phyloP scores from a whole-genome alignment of 2,888 invertebrate genomes.

The Philonicus albiceps region DNA sequence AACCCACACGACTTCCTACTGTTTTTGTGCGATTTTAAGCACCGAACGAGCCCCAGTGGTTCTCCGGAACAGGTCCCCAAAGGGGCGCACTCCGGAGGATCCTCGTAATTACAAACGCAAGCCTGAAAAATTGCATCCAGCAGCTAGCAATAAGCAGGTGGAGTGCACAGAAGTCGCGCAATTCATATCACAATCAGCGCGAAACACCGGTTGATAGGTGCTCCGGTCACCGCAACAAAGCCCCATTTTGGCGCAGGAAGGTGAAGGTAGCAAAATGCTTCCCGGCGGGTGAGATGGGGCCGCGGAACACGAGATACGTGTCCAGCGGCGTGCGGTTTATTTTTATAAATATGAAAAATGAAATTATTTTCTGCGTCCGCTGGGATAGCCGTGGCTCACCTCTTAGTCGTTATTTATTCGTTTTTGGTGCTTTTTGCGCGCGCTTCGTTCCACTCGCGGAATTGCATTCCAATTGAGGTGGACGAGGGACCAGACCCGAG shows the following conservation, averaged over 20 bases:
- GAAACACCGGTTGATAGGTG: slow-evolving; percentile 29
- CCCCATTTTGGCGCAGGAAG: neutral
- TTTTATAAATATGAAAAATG: slow-evolving; percentile 33
- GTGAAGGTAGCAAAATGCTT: neutral
- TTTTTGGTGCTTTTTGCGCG: slow-evolving; percentile 4
- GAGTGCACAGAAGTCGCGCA: slow-evolving; percentile 39
- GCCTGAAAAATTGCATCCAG: slow-evolving; percentile 26
- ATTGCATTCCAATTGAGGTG: slow-evolving; percentile 28
- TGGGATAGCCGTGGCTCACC: neutral
- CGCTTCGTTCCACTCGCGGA: slow-evolving; percentile 27
- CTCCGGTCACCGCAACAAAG: slow-evolving; percentile 8
- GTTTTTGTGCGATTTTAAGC: neutral
- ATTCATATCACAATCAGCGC: slow-evolving; percentile 39
- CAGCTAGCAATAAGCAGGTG: slow-evolving; percentile 19
- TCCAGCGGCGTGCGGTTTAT: neutral
- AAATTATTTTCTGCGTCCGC: slow-evolving; percentile 24
- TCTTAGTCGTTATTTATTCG: slow-evolving; percentile 34
- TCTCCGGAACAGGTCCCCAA: neutral
- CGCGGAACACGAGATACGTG: slow-evolving; percentile 22
- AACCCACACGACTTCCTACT: neutral
- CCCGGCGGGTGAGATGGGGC: neutral
- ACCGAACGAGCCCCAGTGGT: neutral
- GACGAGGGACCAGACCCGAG: neutral
- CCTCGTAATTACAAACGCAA: slow-evolving; percentile 6
- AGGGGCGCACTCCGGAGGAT: neutral